Conservation (phyloP, 2,888 invertebrate genomes). For the Lomographa bimaculata region DNA sequence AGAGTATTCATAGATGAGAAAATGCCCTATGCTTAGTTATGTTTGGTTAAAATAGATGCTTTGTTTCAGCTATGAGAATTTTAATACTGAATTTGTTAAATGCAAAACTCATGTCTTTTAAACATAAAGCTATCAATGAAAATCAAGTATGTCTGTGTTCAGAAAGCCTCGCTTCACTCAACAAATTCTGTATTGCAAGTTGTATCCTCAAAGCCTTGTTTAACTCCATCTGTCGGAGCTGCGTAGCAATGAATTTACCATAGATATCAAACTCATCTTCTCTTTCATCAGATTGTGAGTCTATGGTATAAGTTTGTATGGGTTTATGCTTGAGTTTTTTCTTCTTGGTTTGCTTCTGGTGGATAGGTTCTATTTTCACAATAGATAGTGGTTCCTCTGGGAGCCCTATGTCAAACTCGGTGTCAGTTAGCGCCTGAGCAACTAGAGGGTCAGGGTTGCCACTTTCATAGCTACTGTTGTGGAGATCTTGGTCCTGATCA, state of each 20-base stretch:
- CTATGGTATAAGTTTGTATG: constrained; percentile 38
- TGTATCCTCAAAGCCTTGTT: constrained; percentile 57
- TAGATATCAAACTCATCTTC: constrained; percentile 70
- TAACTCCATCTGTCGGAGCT: constrained; percentile 56
- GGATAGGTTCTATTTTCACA: constrained; percentile 36
- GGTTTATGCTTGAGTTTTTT: constrained; percentile 52
- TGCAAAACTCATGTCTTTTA: too few relatives aligned
- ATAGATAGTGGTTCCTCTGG: constrained; percentile 36
- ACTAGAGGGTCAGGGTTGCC: constrained; percentile 56
- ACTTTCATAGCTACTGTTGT: constrained; percentile 44
- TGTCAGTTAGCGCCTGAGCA: constrained; percentile 52
- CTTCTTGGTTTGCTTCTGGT: constrained; percentile 52
- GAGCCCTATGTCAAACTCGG: constrained; percentile 49
- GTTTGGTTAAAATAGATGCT: too few relatives aligned
- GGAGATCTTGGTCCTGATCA: constrained; percentile 39
- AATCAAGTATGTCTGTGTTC: too few relatives aligned
- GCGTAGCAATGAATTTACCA: constrained; percentile 63
- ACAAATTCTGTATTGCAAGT: constrained; percentile 57
- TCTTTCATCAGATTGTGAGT: constrained; percentile 34
- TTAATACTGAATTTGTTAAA: too few relatives aligned
- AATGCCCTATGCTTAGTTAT: too few relatives aligned
- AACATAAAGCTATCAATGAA: too few relatives aligned
- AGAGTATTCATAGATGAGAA: too few relatives aligned
- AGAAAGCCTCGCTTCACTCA: constrained; percentile 60
- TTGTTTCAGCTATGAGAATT: too few relatives aligned